Evolutionary conservation across 1,140 invertebrate genomes (phyloP).

Genomic region (Notospermus geniculatus): DNA sequence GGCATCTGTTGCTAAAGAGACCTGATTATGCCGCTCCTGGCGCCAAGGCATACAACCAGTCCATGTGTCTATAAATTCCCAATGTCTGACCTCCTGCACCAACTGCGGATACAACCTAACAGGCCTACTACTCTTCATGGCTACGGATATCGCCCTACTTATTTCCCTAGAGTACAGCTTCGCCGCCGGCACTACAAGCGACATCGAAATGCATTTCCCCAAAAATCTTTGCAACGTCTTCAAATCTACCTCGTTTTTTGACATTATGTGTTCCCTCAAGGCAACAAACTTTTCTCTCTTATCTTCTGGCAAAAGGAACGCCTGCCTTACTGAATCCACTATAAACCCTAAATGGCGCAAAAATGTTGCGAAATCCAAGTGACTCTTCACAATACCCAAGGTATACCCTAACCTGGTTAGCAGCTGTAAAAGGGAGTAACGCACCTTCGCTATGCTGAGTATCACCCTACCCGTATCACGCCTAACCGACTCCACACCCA

Average conservation of each 20-base stretch:
- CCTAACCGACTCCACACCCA: too few species aligned
- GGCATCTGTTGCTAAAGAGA: neutral
- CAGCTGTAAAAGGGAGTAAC: too few species aligned
- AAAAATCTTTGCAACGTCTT: conserved; percentile 20
- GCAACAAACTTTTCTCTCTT: conserved; percentile 17
- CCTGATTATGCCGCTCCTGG: neutral
- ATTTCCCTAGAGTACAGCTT: conserved; percentile 18
- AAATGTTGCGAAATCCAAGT: too few species aligned
- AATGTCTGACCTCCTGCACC: neutral
- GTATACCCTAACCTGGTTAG: too few species aligned
- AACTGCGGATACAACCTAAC: neutral
- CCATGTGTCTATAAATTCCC: neutral
- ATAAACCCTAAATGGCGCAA: conserved; percentile 23
- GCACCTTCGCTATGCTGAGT: too few species aligned
- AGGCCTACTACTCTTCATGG: neutral
- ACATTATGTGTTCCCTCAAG: conserved; percentile 16
- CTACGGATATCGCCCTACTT: conserved; percentile 13
- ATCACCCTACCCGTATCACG: too few species aligned
- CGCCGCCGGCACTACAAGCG: conserved; percentile 12
- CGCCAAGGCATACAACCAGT: neutral
- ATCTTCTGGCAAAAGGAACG: conserved; percentile 18
- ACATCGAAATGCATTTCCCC: conserved; percentile 23
- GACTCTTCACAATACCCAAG: too few species aligned
- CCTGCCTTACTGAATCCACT: conserved; percentile 17
- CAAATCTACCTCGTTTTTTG: neutral